Conservation (phyloP, 2,113 vertebrate genomes). For the Chauna torquata region DNA sequence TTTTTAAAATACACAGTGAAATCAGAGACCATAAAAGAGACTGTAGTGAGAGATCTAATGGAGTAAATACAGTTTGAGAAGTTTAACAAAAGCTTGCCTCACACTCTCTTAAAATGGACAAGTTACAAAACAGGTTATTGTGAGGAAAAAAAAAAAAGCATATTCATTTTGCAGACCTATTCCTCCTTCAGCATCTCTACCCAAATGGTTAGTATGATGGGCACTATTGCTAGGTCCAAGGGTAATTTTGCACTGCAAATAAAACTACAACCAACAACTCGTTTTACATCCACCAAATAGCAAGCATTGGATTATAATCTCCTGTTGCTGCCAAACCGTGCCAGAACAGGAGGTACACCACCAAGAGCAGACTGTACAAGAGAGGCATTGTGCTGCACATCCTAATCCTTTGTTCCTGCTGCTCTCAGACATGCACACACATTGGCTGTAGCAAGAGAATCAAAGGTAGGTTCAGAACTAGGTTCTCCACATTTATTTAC, state of each 20-base stretch:
- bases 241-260: neutral
- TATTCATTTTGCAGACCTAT: neutral
- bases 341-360: neutral
- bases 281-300: neutral
- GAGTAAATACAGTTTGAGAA: neutral
- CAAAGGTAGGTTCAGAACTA: neutral
- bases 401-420: neutral
- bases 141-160: neutral
- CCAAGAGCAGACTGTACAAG: neutral
- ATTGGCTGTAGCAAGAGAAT: neutral
- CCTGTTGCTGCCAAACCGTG: neutral
- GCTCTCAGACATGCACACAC: neutral
- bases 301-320: neutral
- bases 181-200: neutral
- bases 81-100: neutral
- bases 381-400: neutral
- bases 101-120: neutral
- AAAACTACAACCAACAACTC: neutral
- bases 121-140: neutral
- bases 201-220: neutral
- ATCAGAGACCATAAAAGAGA: conserved; percentile 17
- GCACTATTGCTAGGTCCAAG: neutral
- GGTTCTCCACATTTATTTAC: conserved; percentile 3
- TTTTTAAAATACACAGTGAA: conserved; percentile 34
- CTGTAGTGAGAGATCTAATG: neutral